phyloP scores from a whole-genome alignment of 2,797 vertebrate genomes.

The Melanotaenia trifasciata region DNA sequence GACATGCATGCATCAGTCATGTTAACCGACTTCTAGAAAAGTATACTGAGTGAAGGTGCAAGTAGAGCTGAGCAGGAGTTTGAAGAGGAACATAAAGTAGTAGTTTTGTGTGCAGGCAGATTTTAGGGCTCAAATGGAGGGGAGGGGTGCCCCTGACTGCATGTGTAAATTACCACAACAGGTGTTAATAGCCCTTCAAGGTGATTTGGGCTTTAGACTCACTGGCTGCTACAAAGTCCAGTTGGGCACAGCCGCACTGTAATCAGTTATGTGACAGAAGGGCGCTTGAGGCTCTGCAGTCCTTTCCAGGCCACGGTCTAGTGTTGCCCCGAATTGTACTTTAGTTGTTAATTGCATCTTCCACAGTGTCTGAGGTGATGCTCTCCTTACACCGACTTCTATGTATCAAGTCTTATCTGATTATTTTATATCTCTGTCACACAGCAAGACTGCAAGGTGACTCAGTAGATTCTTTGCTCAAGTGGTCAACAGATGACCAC shows the following conservation, averaged over 20 bases:
- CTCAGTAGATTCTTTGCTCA: conserved; percentile 23
- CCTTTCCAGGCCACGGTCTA: conserved; percentile 19
- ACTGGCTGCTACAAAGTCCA: conserved; percentile 43
- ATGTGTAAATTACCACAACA: conserved; percentile 67
- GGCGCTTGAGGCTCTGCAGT: conserved; percentile 29
- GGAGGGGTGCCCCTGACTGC: conserved; percentile 47
- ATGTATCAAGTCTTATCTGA: conserved; percentile 19
- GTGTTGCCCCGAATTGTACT: neutral
- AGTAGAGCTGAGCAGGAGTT: conserved; percentile 19
- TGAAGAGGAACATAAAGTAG: conserved; percentile 43
- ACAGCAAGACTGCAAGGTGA: conserved; percentile 26
- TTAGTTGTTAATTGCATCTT: conserved; percentile 7
- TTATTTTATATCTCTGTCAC: conserved; percentile 35
- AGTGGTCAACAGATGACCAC: conserved; percentile 43
- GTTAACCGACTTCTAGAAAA: conserved; percentile 23
- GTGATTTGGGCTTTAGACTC: conserved; percentile 64
- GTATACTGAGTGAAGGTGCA: conserved; percentile 11
- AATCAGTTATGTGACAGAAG: conserved; percentile 55
- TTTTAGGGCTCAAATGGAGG: conserved; percentile 38
- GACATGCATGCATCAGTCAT: conserved; percentile 12
- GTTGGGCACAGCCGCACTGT: conserved; percentile 57
- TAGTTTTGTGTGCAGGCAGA: conserved; percentile 58
- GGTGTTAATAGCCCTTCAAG: conserved; percentile 73
- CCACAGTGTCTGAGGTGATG: conserved; percentile 3
- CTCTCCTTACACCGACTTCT: conserved; percentile 21